A percentile compares a stretch with the other conserved stretches of the same genome.
Conservation (phyloP, 2,113 vertebrate genomes). For the Xenopus tropicalis region DNA sequence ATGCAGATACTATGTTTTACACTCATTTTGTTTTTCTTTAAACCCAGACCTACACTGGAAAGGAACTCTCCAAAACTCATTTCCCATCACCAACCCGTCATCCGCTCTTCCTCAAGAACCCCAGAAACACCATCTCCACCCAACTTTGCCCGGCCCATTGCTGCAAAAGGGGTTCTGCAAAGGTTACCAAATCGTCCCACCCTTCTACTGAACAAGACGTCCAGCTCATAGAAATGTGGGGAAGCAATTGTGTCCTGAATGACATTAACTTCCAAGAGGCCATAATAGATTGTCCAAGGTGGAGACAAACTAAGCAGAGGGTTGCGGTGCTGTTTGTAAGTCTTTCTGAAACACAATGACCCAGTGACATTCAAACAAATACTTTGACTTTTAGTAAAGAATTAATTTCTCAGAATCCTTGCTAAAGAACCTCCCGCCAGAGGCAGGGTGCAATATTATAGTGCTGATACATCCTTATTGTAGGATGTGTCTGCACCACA, state of each 20-base stretch:
- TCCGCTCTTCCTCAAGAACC: constrained; percentile 41
- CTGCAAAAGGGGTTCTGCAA: constrained; percentile 59
- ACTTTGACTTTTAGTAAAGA: too few relatives aligned
- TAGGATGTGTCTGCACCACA: too few relatives aligned
- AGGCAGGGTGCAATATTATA: too few relatives aligned
- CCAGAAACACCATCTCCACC: constrained; percentile 41
- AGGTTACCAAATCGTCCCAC: constrained; percentile 53
- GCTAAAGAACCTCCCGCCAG: too few relatives aligned
- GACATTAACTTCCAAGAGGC: not conserved
- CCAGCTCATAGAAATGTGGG: constrained; percentile 29
- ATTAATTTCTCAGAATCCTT: too few relatives aligned
- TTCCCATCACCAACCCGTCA: constrained; percentile 48
- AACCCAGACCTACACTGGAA: constrained; percentile 53
- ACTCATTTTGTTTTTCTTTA: constrained; percentile 30
- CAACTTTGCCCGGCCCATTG: constrained; percentile 50
- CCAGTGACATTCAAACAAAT: too few relatives aligned
- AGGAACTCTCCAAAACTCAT: constrained; percentile 26
- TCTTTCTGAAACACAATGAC: too few relatives aligned
- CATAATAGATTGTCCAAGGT: not conserved
- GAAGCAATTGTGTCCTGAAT: too few relatives aligned
- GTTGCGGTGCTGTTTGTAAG: too few relatives aligned
- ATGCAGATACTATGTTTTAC: too few relatives aligned
- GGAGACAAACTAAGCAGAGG: not conserved
- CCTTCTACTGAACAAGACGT: constrained; percentile 51
- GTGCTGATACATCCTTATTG: too few relatives aligned